phyloP scores from a whole-genome alignment of 64 coral and sea anemone species.

The Stichodactyla mertensii region DNA sequence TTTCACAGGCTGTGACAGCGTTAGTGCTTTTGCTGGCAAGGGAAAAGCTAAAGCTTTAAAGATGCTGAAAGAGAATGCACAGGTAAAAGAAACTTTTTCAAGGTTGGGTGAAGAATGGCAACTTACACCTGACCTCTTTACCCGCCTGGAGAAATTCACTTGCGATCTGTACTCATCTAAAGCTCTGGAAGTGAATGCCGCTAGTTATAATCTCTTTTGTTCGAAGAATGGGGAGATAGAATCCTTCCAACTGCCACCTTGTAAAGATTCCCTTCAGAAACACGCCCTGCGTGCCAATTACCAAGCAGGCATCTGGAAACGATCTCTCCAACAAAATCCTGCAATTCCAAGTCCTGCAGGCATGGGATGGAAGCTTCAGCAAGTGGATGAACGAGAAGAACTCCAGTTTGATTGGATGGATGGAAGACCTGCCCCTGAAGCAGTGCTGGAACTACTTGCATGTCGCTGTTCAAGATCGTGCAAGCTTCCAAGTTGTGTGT shows the following conservation, averaged over 20 bases:
- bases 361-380: constrained; percentile 17
- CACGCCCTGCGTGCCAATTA: neutral
- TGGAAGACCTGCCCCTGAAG: neutral
- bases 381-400: neutral
- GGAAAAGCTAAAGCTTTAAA: constrained; percentile 25
- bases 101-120: constrained; percentile 16
- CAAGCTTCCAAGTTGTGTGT: constrained; percentile 8
- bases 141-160: constrained; percentile 14
- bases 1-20: constrained; percentile 40
- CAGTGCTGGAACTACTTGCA: neutral
- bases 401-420: too few species aligned
- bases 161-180: constrained; percentile 18
- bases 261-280: constrained; percentile 30
- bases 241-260: constrained; percentile 6
- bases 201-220: constrained; percentile 25
- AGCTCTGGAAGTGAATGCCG: constrained; percentile 12
- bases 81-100: constrained; percentile 8
- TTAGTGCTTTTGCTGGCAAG: constrained; percentile 25
- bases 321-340: constrained; percentile 16
- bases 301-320: constrained; percentile 6
- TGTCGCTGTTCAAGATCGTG: neutral
- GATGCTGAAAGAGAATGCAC: neutral
- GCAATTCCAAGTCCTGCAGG: constrained; percentile 8
- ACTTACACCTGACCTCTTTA: constrained; percentile 18
- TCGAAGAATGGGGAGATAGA: constrained; percentile 30